phyloP scores from a whole-genome alignment of 2,888 invertebrate genomes.

The Gymnocheta viridis region DNA sequence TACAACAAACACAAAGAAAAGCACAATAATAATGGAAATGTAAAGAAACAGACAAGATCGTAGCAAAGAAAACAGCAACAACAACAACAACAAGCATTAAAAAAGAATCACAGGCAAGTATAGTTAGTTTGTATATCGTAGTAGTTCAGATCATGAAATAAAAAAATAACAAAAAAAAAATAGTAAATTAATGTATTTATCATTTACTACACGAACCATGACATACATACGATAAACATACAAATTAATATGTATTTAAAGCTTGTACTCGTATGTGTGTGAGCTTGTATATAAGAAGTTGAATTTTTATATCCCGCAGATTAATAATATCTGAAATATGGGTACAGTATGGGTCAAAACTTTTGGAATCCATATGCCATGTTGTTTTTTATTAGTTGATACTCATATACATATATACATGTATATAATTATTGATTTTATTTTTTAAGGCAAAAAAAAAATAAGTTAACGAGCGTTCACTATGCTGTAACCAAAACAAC shows the following conservation, averaged over 20 bases:
- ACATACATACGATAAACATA: conserved; percentile 61
- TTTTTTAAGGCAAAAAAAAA: too few species aligned
- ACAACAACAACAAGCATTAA: conserved; percentile 21
- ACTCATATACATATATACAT: too few species aligned
- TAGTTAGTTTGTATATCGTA: background rate
- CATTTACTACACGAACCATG: conserved; percentile 70
- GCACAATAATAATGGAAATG: conserved; percentile 30
- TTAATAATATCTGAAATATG: background rate
- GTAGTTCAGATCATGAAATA: conserved; percentile 64
- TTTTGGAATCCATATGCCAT: too few species aligned
- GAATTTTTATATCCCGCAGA: background rate
- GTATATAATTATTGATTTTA: too few species aligned
- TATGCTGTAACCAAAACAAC: too few species aligned
- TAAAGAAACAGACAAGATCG: conserved; percentile 47
- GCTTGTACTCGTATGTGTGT: background rate
- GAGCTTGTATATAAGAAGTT: conserved; percentile 13
- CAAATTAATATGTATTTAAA: conserved; percentile 47
- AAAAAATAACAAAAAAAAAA: conserved; percentile 29
- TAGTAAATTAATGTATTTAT: conserved; percentile 69
- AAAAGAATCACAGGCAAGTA: conserved; percentile 31
- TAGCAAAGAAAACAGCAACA: conserved; percentile 46
- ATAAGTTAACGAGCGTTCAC: too few species aligned
- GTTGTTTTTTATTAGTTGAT: too few species aligned
- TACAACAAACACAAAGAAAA: conserved; percentile 41
- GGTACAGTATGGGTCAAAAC: background rate